Evolutionary conservation across 2,888 invertebrate species (phyloP).

Genomic region (Atherix ibis): DNA sequence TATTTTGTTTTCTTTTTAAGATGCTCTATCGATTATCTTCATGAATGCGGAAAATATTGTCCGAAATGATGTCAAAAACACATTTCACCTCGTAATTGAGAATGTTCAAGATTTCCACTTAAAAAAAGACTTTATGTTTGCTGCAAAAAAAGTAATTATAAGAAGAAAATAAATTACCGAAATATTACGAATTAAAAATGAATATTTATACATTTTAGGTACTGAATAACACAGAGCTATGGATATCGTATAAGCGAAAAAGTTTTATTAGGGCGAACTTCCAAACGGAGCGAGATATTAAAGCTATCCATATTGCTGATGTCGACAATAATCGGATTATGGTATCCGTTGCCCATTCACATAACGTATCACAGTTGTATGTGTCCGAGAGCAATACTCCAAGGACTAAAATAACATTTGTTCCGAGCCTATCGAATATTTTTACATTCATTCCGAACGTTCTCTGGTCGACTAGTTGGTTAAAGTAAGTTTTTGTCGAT

Average conservation of each 20-base stretch:
- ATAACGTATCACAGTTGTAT: slow-evolving; percentile 59
- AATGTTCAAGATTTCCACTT: slow-evolving; percentile 70
- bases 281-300: slow-evolving; percentile 46
- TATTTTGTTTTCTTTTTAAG: slow-evolving; percentile 9
- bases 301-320: slow-evolving; percentile 62
- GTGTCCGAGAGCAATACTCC: slow-evolving; percentile 55
- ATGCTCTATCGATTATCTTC: slow-evolving; percentile 16
- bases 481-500: slow-evolving; percentile 45
- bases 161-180: too few species aligned
- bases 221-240: slow-evolving; percentile 43
- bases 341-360: slow-evolving; percentile 65
- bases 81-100: slow-evolving; percentile 35
- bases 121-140: slow-evolving; percentile 73
- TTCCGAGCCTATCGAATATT: slow-evolving; percentile 62
- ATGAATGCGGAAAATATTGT: slow-evolving; percentile 16
- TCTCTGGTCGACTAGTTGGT: slow-evolving; percentile 67
- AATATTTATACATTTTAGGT: slow-evolving; percentile 11
- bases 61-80: slow-evolving; percentile 11
- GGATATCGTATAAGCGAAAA: slow-evolving; percentile 59
- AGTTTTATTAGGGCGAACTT: slow-evolving; percentile 59
- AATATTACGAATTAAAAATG: too few species aligned
- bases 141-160: slow-evolving; percentile 41
- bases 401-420: slow-evolving; percentile 50
- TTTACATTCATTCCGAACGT: slow-evolving; percentile 71
- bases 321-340: slow-evolving; percentile 66